Evolutionary conservation across 2,797 vertebrate genomes (phyloP).

Genomic region (Myiotriccus ornatus): DNA sequence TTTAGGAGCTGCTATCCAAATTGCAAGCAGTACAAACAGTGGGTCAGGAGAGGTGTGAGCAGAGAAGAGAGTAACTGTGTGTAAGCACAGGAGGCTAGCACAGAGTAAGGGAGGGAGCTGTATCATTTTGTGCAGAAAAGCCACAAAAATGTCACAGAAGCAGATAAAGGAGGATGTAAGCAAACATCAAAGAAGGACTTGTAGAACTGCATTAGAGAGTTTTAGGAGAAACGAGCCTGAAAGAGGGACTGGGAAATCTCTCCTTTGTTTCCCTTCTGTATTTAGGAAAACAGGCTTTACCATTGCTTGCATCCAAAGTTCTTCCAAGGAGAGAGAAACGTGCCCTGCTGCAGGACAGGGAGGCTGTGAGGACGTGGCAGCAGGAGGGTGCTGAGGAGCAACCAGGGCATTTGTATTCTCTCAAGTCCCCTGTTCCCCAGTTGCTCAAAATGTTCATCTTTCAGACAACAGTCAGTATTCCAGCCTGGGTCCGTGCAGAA

Average conservation of each 20-base stretch:
- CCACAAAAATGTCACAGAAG: neutral
- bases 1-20: neutral
- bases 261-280: neutral
- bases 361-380: neutral
- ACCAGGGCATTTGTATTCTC: neutral
- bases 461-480: neutral
- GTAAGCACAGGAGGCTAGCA: neutral
- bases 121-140: neutral
- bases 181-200: constrained; percentile 30
- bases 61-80: neutral
- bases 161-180: constrained; percentile 18
- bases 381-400: neutral
- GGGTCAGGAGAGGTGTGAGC: neutral
- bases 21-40: neutral
- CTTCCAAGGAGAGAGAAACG: neutral
- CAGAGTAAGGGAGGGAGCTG: neutral
- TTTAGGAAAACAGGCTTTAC: neutral
- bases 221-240: neutral
- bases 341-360: neutral
- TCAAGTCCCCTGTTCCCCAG: neutral
- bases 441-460: neutral
- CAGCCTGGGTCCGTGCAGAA: neutral
- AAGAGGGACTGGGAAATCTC: neutral
- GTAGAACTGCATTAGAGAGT: neutral
- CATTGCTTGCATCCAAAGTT: neutral